phyloP scores from a whole-genome alignment of 2,113 vertebrate genomes.

The Mirounga angustirostris region DNA sequence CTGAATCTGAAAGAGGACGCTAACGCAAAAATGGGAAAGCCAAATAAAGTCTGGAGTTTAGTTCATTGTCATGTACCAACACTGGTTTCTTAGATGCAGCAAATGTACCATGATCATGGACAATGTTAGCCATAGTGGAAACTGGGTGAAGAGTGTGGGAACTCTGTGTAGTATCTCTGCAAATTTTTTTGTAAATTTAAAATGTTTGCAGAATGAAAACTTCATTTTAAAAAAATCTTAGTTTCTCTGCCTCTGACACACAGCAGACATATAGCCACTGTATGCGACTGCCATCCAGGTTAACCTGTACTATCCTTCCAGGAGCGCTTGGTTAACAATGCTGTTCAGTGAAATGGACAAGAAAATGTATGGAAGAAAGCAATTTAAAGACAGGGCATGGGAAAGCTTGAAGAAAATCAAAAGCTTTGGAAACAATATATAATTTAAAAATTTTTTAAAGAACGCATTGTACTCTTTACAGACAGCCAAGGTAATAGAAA shows the following conservation, averaged over 20 bases:
- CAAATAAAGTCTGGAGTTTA: conserved; percentile 2
- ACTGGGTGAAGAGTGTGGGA: background rate
- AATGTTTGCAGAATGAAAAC: conserved; percentile 22
- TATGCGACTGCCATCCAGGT: background rate
- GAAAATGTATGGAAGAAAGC: conserved; percentile 13
- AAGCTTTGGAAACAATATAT: conserved; percentile 50
- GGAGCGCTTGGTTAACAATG: background rate
- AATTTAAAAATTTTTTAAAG: conserved; percentile 16
- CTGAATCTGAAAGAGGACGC: background rate
- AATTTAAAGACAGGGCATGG: conserved; percentile 11
- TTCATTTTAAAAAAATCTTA: background rate
- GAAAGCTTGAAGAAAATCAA: conserved; percentile 28
- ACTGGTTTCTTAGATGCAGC: background rate
- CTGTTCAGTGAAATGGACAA: background rate
- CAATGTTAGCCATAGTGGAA: background rate
- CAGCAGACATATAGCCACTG: background rate
- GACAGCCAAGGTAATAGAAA: conserved; percentile 47
- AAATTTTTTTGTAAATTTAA: background rate
- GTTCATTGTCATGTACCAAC: background rate
- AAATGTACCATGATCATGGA: background rate
- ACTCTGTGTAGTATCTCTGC: background rate
- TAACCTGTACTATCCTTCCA: background rate
- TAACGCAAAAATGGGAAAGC: background rate
- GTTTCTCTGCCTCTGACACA: background rate
- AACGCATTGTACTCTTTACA: background rate